Evolutionary conservation across 2,113 vertebrate species (phyloP), one percentile per base, ranked within the genome.

Genomic region (Spizaetus ornatus): DNA sequence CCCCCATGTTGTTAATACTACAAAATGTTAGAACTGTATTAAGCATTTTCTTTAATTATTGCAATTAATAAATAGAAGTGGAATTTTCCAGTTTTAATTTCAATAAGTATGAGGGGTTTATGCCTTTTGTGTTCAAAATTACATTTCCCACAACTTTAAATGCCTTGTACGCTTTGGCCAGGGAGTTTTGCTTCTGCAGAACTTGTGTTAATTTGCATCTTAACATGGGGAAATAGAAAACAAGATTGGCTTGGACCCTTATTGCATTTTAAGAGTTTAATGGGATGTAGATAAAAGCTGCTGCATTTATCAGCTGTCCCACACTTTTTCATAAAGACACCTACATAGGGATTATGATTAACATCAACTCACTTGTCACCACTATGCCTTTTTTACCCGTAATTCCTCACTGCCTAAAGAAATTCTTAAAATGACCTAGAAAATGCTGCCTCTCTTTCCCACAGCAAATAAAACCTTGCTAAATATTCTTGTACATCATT

Each of bases 341-440:
- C 86, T 94, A 85, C 74, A 20, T 19, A 66, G 34, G 71, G 70
- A 93, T 95, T 94, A 76, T 94, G 89, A 89, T 86, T 93, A 97
- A 93, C 81, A 93, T 89, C 93, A 87, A 67, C 48, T 82, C 13
- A 0, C 58, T 81, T 96, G 94, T 95, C 81, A 94, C 58, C 63
- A n/a, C 81, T 88, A 5, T 95, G 89, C 38, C 84, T 87, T 93
- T 91, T 78, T 81, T 95, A 95, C 82, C 92, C 31, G 7, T 47
- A 66, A 90, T 86, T 95, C 89, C 63, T 97, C 89, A n/a, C 78
- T 72, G 71, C 82, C 90, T 96, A 90, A 96, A 96, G 88, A 94
- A 92, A 95, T 94, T 96, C 95, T 96, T 93, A 91, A 95, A 96
- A 95, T 95, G 90, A 97, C 97, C 96, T 96, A 97, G 89, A 97